These are phyloP conservation scores for Panurus biarmicus DNA, from an alignment of 2,113 vertebrate genomes.

Conservation along the genomic window DNA sequence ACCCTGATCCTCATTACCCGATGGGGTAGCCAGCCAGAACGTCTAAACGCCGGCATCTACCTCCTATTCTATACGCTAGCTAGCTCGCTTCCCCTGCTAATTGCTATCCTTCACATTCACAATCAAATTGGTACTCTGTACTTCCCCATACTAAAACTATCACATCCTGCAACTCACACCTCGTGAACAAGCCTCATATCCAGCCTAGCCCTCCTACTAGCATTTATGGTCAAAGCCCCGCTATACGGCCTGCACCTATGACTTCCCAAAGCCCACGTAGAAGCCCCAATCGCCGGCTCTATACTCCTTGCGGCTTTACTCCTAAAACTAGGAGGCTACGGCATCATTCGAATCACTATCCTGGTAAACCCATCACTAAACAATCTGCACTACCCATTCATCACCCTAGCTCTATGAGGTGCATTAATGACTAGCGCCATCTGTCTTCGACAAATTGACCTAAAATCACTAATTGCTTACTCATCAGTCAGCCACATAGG, in stretches of 20 bases:
- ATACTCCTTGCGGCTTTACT: rapidly evolving
- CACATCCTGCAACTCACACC: rapidly evolving
- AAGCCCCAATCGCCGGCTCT: rapidly evolving
- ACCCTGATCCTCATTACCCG: rapidly evolving
- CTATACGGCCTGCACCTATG: rapidly evolving
- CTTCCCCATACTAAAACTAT: rapidly evolving
- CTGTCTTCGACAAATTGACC: rapidly evolving
- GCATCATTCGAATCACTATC: rapidly evolving
- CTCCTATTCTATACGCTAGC: rapidly evolving
- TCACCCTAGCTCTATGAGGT: rapidly evolving
- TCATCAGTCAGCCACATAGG: neutral
- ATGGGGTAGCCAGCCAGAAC: rapidly evolving
- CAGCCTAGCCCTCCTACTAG: rapidly evolving
- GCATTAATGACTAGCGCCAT: rapidly evolving
- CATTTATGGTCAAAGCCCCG: rapidly evolving
- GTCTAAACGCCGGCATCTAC: rapidly evolving
- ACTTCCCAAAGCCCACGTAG: rapidly evolving
- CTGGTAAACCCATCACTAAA: rapidly evolving
- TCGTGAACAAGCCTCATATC: rapidly evolving
- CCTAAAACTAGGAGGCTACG: rapidly evolving
- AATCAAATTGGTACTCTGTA: rapidly evolving
- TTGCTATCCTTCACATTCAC: rapidly evolving
- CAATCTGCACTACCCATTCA: rapidly evolving
- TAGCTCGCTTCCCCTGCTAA: rapidly evolving
- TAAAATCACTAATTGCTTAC: neutral